Percentiles rank a stretch among this genome's conserved stretches.
Evolutionary conservation across 2,888 invertebrate species (phyloP).

Genomic region (Caenorhabditis sp.): DNA sequence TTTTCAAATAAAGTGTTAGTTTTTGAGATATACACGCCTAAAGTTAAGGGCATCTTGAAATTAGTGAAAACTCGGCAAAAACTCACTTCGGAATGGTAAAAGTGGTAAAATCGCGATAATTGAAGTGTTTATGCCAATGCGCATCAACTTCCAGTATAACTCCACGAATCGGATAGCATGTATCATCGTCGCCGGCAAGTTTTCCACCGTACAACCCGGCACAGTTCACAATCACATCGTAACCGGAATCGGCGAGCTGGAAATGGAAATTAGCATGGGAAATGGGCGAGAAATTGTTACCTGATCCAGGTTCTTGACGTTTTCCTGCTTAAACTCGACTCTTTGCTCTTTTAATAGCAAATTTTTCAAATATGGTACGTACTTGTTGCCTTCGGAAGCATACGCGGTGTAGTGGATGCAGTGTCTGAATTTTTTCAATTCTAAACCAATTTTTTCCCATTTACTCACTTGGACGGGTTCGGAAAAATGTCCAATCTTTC

Average conservation of each 20-base stretch:
- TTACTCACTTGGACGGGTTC: slow-evolving; percentile 73
- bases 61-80: neutral
- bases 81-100: slow-evolving; percentile 77
- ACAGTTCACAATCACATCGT: slow-evolving; percentile 85
- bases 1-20: no score
- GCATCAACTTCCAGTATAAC: slow-evolving; percentile 86
- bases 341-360: slow-evolving; percentile 40
- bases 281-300: neutral
- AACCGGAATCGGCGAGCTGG: slow-evolving; percentile 76
- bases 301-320: slow-evolving; percentile 67
- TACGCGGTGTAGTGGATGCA: slow-evolving; percentile 81
- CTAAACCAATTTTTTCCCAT: no score
- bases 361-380: slow-evolving; percentile 81
- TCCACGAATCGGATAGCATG: slow-evolving; percentile 79
- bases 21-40: no score
- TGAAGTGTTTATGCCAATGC: slow-evolving; percentile 93
- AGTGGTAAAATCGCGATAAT: slow-evolving; percentile 85
- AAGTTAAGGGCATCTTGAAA: neutral
- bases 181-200: slow-evolving; percentile 83
- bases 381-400: slow-evolving; percentile 79
- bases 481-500: slow-evolving; percentile 73
- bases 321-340: slow-evolving; percentile 67
- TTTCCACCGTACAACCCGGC: slow-evolving; percentile 84
- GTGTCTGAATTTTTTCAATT: slow-evolving; percentile 58
- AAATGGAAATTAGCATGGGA: neutral